Percentiles rank a stretch among this genome's conserved stretches.
Evolutionary conservation across 2,888 invertebrate species (phyloP).

Genomic region (Macroteleia sp.): DNA sequence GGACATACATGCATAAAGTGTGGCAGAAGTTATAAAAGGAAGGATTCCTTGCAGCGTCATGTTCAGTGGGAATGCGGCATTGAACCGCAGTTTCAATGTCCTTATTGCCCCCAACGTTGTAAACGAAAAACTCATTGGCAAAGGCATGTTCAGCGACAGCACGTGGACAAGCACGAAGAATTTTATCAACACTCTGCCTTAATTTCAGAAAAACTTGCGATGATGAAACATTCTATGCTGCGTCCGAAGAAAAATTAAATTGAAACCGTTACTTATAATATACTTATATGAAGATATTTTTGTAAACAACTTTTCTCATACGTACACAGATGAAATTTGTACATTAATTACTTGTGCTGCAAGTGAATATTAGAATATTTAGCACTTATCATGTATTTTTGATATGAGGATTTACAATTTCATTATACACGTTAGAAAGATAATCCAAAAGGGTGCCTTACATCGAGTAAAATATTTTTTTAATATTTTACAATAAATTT

Average conservation of each 20-base stretch:
- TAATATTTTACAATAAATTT: too few relatives aligned
- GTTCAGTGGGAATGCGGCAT: conserved; percentile 85
- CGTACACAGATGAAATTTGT: too few relatives aligned
- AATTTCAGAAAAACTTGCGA: conserved; percentile 34
- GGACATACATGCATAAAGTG: conserved; percentile 85
- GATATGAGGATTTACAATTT: too few relatives aligned
- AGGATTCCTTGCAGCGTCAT: conserved; percentile 87
- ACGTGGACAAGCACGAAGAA: conserved; percentile 85
- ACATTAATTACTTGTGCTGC: too few relatives aligned
- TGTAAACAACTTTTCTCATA: too few relatives aligned
- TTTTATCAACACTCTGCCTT: conserved; percentile 67
- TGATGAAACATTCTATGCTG: conserved; percentile 28
- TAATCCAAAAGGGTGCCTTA: conserved; percentile 16
- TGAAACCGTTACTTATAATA: too few relatives aligned
- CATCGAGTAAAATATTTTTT: too few relatives aligned
- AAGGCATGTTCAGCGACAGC: conserved; percentile 85
- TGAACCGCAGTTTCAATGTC: conserved; percentile 85
- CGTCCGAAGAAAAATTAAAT: conserved; percentile 18
- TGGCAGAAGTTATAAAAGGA: conserved; percentile 86
- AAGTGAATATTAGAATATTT: too few relatives aligned
- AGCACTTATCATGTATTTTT: too few relatives aligned
- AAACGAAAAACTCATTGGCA: conserved; percentile 84
- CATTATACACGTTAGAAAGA: too few relatives aligned
- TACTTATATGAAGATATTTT: neutral
- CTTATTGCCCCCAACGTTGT: conserved; percentile 83